These are phyloP conservation scores for Myiagra hebetior DNA, from an alignment of 2,113 vertebrate genomes.

Conservation along the genomic window DNA sequence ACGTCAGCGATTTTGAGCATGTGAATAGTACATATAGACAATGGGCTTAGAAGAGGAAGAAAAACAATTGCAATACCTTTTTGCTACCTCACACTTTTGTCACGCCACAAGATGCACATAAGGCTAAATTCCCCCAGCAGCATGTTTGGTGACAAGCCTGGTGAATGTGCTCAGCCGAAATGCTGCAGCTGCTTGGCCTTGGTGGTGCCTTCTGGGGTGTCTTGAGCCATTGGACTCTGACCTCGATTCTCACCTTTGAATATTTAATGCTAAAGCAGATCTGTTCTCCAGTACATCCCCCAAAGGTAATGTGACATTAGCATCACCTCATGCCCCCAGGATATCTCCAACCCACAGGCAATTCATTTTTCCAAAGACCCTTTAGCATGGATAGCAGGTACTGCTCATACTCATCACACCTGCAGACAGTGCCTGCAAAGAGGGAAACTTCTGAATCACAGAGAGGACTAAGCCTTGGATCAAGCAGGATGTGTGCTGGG, in stretches of 20 bases:
- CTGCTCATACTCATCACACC: neutral
- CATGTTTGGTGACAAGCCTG: neutral
- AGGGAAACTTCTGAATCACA: neutral
- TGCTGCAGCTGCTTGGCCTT: neutral
- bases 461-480: neutral
- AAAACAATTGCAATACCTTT: neutral
- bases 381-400: neutral
- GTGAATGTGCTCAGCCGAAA: neutral
- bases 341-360: neutral
- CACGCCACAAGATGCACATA: rapidly evolving
- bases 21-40: neutral
- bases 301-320: neutral
- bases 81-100: neutral
- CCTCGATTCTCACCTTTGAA: neutral
- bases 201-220: neutral
- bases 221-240: neutral
- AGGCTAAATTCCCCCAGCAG: neutral
- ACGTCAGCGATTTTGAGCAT: neutral
- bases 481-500: rapidly evolving
- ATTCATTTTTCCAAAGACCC: neutral
- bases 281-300: neutral
- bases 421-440: neutral
- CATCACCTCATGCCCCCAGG: neutral
- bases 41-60: neutral
- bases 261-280: neutral